A percentile compares a stretch with the other conserved stretches of the same genome.
phyloP scores from a whole-genome alignment of 92 coral and sea anemone species.

The Chrysogorgia sp. region DNA sequence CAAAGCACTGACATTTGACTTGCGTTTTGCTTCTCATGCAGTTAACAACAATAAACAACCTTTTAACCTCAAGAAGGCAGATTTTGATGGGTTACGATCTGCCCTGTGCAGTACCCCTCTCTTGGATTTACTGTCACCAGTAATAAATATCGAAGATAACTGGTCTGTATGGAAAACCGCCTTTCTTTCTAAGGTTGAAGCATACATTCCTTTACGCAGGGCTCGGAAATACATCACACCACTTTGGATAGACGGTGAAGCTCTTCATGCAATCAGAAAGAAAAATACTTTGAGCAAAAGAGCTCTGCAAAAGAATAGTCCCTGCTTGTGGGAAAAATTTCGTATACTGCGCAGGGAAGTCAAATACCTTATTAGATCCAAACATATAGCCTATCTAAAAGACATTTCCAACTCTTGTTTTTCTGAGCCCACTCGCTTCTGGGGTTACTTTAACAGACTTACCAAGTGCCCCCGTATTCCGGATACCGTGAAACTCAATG shows the following conservation, averaged over 20 bases:
- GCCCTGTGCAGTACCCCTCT: background rate
- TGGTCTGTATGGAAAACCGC: slow-evolving; percentile 12
- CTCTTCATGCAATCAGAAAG: slow-evolving; percentile 17
- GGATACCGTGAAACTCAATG: slow-evolving; percentile 37
- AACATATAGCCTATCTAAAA: slow-evolving; percentile 47
- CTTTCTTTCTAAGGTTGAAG: background rate
- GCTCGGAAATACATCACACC: slow-evolving; percentile 30
- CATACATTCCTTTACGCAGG: slow-evolving; percentile 30
- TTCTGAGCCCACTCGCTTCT: slow-evolving; percentile 53
- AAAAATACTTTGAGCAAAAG: slow-evolving; percentile 33
- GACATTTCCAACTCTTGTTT: slow-evolving; percentile 54
- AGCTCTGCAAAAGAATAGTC: slow-evolving; percentile 41
- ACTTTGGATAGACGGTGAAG: slow-evolving; percentile 54
- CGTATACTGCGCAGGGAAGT: slow-evolving; percentile 46
- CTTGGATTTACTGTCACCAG: background rate
- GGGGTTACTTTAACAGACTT: slow-evolving; percentile 53
- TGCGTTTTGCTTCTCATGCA: slow-evolving; percentile 14
- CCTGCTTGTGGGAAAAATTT: slow-evolving; percentile 46
- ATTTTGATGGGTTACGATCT: slow-evolving; percentile 14
- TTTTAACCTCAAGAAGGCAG: slow-evolving; percentile 8
- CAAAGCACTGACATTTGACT: slow-evolving; percentile 21
- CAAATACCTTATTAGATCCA: slow-evolving; percentile 57
- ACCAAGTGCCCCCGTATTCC: slow-evolving; percentile 53
- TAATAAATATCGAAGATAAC: background rate
- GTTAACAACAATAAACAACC: slow-evolving; percentile 12